Percentiles rank a stretch among this genome's conserved stretches.
Evolutionary conservation across 2,797 vertebrate species (phyloP).

Genomic region (Sardinella longiceps): DNA sequence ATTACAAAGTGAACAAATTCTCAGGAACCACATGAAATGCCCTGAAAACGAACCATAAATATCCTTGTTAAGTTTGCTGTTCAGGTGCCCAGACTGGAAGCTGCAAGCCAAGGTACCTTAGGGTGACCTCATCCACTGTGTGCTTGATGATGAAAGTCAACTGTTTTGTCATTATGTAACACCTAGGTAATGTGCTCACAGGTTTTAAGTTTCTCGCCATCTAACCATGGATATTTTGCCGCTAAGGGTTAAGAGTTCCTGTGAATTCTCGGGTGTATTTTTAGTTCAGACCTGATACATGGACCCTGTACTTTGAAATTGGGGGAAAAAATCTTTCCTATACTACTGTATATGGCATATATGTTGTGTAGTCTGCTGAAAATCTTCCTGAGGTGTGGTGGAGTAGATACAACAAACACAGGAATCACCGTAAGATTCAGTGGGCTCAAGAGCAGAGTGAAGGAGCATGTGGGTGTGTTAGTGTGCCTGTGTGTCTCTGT

Average conservation of each 20-base stretch:
- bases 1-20: not conserved
- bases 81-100: not conserved
- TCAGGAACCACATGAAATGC: not conserved
- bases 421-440: conserved; percentile 34
- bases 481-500: conserved; percentile 15
- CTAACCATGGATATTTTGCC: not conserved
- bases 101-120: not conserved
- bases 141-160: not conserved
- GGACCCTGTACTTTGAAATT: not conserved
- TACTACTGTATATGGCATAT: not conserved
- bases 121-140: not conserved
- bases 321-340: not conserved
- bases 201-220: not conserved
- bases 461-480: conserved; percentile 56
- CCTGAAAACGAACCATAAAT: not conserved
- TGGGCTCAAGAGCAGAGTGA: conserved; percentile 36
- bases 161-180: not conserved
- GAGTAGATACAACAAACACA: not conserved
- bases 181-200: not conserved
- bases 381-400: not conserved
- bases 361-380: not conserved
- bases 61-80: not conserved
- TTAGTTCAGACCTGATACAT: not conserved
- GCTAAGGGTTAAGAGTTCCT: not conserved
- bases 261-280: not conserved